Conservation (phyloP, 2,888 invertebrate genomes). For the Iselma pallidipennis region DNA sequence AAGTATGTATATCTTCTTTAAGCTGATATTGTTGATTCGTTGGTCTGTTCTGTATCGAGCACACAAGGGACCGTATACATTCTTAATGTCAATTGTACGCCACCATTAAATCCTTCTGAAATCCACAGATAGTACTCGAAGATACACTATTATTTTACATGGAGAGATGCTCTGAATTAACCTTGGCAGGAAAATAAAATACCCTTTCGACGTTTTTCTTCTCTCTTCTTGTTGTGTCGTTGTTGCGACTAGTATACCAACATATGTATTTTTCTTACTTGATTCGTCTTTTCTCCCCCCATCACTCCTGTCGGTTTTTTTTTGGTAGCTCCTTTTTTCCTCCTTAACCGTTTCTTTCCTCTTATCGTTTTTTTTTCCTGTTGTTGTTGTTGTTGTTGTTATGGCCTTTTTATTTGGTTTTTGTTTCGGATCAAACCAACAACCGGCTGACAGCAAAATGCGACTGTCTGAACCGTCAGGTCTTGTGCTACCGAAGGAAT, state of each 20-base stretch:
- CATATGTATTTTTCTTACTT: not conserved
- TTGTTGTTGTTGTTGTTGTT: constrained; percentile 8
- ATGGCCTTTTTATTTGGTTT: not conserved
- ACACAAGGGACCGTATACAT: constrained; percentile 29
- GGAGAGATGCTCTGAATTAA: constrained; percentile 56
- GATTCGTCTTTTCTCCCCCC: not conserved
- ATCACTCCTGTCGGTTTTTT: too few species aligned
- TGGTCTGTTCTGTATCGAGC: not conserved
- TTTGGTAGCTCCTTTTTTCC: not conserved
- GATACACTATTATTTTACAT: constrained; percentile 55
- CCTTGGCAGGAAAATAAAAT: constrained; percentile 57
- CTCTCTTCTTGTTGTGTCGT: constrained; percentile 15
- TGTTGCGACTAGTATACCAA: not conserved
- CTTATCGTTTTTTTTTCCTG: constrained; percentile 31
- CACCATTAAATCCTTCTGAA: constrained; percentile 53
- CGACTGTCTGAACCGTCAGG: constrained; percentile 53
- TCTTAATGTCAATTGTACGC: constrained; percentile 45
- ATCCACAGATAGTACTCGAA: constrained; percentile 47
- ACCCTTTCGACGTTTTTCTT: constrained; percentile 40
- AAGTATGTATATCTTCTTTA: constrained; percentile 32
- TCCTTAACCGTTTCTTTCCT: not conserved
- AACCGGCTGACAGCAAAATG: constrained; percentile 55
- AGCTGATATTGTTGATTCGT: constrained; percentile 11
- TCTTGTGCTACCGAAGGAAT: constrained; percentile 47
- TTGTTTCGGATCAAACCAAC: constrained; percentile 1